These are phyloP conservation scores for Lissocephala sabroskyi DNA, from an alignment of 2,888 invertebrate genomes.

Conservation along the genomic window DNA sequence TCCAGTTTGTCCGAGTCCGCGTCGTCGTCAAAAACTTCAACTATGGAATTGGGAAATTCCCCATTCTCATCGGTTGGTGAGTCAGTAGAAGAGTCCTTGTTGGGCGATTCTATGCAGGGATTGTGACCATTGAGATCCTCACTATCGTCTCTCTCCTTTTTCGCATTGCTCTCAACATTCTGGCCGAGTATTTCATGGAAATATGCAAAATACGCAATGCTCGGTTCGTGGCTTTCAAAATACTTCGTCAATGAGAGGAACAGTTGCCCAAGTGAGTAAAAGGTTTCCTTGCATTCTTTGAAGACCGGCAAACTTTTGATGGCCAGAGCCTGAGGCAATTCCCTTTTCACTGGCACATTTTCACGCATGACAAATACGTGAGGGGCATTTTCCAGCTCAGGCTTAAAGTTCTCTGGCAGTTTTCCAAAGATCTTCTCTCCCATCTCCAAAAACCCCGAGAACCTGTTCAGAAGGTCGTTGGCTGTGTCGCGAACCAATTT, in stretches of 20 bases:
- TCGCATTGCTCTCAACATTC: neutral
- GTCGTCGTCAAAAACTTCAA: too few species aligned
- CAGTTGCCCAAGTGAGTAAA: neutral
- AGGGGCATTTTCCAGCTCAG: too few species aligned
- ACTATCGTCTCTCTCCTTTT: too few species aligned
- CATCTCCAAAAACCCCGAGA: constrained; percentile 43
- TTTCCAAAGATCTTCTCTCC: constrained; percentile 34
- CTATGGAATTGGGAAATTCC: too few species aligned
- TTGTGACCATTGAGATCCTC: too few species aligned
- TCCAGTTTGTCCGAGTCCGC: constrained; percentile 51
- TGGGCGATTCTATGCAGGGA: too few species aligned
- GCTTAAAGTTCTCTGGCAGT: constrained; percentile 25
- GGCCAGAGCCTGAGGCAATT: neutral
- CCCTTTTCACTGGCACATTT: neutral
- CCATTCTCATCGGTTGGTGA: too few species aligned
- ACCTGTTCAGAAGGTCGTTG: constrained; percentile 44
- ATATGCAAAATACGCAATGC: neutral
- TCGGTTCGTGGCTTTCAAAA: neutral
- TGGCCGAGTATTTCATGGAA: neutral
- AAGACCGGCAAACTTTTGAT: neutral
- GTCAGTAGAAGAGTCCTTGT: too few species aligned
- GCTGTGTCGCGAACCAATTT: neutral
- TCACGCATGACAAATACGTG: neutral
- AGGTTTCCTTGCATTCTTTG: neutral
- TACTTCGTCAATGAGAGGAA: neutral